Evolutionary conservation across 2,113 vertebrate species (phyloP), one percentile per base, ranked within the genome.

Genomic region (human): DNA sequence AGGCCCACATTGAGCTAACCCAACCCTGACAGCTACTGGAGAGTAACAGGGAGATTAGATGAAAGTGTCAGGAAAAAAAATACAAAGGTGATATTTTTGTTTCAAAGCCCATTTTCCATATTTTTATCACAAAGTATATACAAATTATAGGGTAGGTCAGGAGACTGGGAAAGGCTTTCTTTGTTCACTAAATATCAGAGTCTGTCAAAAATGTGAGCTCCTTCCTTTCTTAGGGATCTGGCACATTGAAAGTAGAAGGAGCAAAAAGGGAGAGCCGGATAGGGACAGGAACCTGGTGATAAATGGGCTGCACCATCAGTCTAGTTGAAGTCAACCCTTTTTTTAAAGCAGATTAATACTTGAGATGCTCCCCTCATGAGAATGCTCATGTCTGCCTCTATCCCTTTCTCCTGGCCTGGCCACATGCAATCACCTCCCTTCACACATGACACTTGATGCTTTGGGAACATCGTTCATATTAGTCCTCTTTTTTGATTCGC

Each of bases 41-140:
- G 55, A 38, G 10, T 43, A 81, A 76, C 5, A 35, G 22, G 35
- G 13, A 90, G 30, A 79, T 43, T 38, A 18, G 64, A 91, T 79
- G 52, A 94, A 96, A 92, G 70, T 45, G 5, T 88, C 27, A 35
- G 55, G 48, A 91, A 95, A 94, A 89, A 73, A 68, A 87, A n/a
- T 16, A 92, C 4, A 3, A 95, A 55, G 66, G 30, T 38, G 9
- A 32, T 76, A 59, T 89, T 97, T 97, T 96, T 84, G 25, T 84
- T 92, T 70, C 78, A 95, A 96, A 95, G 66, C 11, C 20, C 72
- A 82, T 93, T 94, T 70, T 43, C 27, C 43, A 30, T 89, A 32
- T 48, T 93, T 93, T 91, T 72, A 89, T 78, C 38, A 59, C 23
- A 57, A 93, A 52, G 14, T 52, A 0, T 38, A 83, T 25, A 84